Percentiles rank a stretch among this genome's conserved stretches.
Evolutionary conservation across 2,797 vertebrate species (phyloP).

Genomic region (Acipenser ruthenus): DNA sequence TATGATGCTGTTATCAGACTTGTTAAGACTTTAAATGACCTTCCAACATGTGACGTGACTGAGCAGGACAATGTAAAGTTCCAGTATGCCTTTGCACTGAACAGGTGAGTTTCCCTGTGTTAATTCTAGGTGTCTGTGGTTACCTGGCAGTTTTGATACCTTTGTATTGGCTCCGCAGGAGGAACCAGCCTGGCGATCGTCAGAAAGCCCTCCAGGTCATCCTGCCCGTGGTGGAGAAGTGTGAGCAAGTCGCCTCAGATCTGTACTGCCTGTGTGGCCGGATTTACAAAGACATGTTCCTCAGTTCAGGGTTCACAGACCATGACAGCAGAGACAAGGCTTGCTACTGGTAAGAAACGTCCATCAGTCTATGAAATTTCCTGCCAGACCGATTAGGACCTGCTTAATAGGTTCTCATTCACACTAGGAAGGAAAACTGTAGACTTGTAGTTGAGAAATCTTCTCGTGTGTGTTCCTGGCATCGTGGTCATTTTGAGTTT

Average conservation of each 20-base stretch:
- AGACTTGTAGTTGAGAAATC: no score
- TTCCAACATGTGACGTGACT: conserved; percentile 69
- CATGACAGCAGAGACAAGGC: conserved; percentile 61
- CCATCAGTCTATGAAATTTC: background rate
- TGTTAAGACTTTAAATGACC: conserved; percentile 72
- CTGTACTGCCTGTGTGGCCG: conserved; percentile 84
- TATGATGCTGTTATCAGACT: conserved; percentile 75
- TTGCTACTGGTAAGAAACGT: conserved; percentile 64
- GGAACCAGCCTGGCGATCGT: conserved; percentile 73
- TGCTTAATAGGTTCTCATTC: background rate
- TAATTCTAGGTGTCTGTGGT: no score
- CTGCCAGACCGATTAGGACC: background rate
- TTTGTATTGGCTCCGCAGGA: conserved; percentile 45
- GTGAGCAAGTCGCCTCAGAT: conserved; percentile 62
- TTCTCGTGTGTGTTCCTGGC: no score
- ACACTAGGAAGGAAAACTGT: background rate
- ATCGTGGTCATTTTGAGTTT: no score
- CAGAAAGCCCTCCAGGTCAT: conserved; percentile 68
- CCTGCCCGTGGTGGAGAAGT: conserved; percentile 60
- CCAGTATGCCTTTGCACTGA: conserved; percentile 87
- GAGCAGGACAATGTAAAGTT: conserved; percentile 79
- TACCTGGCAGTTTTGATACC: no score
- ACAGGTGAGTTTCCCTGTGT: conserved; percentile 54
- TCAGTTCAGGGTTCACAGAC: conserved; percentile 68
- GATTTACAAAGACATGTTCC: conserved; percentile 87